Evolutionary conservation across 1,140 invertebrate genomes (phyloP), one percentile per base, ranked within the genome.

Genomic region (Drosophila gunungcola): DNA sequence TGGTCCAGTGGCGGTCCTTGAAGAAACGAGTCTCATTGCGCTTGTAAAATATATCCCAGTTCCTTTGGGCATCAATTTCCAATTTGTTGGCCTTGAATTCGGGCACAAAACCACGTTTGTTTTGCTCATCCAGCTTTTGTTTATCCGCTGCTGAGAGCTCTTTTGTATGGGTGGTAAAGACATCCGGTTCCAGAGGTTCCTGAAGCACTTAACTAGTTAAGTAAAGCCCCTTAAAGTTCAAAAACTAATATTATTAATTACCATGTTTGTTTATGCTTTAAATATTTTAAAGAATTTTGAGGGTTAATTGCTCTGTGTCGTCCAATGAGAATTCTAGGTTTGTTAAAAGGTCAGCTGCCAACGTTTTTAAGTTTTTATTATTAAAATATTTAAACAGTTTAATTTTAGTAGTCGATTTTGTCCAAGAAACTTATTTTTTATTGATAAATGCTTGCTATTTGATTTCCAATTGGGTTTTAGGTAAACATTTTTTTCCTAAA

Each of bases 31-130:
- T 96, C 78, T 96, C 96, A 91, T 98, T 98, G 69, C 98, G 93
- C 93, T 99, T 99, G 91, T 99, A 99, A 93, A 99, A 99, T 49
- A 98, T 93, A 93, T 99, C 98, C 99, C 99, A 99, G 92, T 99
- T 95, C 76, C 97, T 97, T 84, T 96, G 95, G 0, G 98, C 97
- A 81, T 99, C 95, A 49, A 92, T 93, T 93, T 99, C 98, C 21
- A 99, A 85, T 92, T 97, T 96, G 4, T 94, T 93, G 34, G 97
- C 97, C 90, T 96, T 96, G 92, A 96, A 97, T 72, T 95, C 94
- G 0, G 94, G 92, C 1, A 98, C 95, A 7, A 97, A 78, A 11
- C 64, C 64, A 45, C 96, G 94, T 1, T 93, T 94, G 90, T 97
- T 94, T 93, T 97, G 97, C 0, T 92, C 92, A 41, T 93, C 91